Percentiles rank a stretch among this genome's conserved stretches.
Evolutionary conservation across 2,797 vertebrate genomes (phyloP).

Genomic region (Cercopithecus neglectus): DNA sequence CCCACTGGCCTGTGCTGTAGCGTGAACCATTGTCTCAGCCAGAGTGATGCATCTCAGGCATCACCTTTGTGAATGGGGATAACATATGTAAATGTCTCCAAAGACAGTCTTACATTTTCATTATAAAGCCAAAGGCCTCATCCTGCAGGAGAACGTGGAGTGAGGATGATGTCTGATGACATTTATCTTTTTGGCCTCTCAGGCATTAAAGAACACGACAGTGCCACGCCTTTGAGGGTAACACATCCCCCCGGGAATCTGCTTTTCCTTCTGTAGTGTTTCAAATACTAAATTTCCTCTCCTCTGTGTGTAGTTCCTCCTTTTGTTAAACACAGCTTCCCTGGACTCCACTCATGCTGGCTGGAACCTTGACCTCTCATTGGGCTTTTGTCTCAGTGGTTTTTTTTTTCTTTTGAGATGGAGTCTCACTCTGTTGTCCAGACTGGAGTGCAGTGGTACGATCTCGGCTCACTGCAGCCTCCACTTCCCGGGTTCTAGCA

Average conservation of each 20-base stretch:
- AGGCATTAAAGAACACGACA: too few relatives aligned
- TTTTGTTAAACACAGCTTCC: neutral
- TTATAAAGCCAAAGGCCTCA: neutral
- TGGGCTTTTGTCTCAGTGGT: neutral
- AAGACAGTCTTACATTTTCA: neutral
- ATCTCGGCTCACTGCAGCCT: neutral
- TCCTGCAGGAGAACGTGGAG: neutral
- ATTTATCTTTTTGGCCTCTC: neutral
- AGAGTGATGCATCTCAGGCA: rapidly evolving
- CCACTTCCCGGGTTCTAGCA: too few relatives aligned
- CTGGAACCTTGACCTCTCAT: neutral
- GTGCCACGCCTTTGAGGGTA: rapidly evolving
- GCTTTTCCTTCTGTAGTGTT: neutral
- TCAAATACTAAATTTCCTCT: rapidly evolving
- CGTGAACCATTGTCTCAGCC: neutral
- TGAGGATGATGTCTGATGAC: neutral
- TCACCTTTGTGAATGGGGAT: rapidly evolving
- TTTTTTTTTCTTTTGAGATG: neutral
- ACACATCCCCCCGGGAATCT: rapidly evolving
- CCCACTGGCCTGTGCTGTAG: rapidly evolving
- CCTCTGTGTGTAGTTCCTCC: neutral
- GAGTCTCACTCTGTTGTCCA: neutral
- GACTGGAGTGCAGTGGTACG: neutral
- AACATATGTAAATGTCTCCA: neutral
- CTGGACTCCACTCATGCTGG: neutral